Conservation (phyloP, 2,797 vertebrate species). For the Acanthis flammea region DNA sequence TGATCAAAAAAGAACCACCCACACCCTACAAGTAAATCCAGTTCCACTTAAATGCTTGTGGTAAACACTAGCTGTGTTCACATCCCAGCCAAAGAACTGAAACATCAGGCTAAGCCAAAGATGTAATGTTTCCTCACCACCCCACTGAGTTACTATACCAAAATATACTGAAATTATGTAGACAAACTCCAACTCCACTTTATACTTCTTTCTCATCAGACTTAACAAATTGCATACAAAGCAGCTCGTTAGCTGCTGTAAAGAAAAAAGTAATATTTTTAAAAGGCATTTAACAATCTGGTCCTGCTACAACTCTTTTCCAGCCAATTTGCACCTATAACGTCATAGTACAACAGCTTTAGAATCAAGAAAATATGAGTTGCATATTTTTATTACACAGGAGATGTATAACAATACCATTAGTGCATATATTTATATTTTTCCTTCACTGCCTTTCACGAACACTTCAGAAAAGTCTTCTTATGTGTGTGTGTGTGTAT, state of each 20-base stretch:
- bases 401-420: neutral
- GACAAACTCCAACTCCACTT: neutral
- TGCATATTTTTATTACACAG: conserved; percentile 36
- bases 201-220: neutral
- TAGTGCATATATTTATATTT: neutral
- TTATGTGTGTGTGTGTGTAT: neutral
- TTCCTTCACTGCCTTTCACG: neutral
- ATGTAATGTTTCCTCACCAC: neutral
- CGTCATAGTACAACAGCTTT: neutral
- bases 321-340: conserved; percentile 57
- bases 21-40: neutral
- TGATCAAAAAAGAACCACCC: neutral
- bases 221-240: neutral
- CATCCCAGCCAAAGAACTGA: neutral
- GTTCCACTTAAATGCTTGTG: neutral
- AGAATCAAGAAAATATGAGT: neutral
- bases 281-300: conserved; percentile 58
- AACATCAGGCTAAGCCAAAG: neutral
- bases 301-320: neutral
- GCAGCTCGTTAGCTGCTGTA: neutral
- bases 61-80: neutral
- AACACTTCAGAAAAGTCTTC: conserved; percentile 17
- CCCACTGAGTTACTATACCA: neutral
- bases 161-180: conserved; percentile 31
- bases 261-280: conserved; percentile 11